A percentile compares a stretch with the other conserved stretches of the same genome.
Evolutionary conservation across 2,888 invertebrate genomes (phyloP).

Genomic region (Prosopocoilus inquinatus): DNA sequence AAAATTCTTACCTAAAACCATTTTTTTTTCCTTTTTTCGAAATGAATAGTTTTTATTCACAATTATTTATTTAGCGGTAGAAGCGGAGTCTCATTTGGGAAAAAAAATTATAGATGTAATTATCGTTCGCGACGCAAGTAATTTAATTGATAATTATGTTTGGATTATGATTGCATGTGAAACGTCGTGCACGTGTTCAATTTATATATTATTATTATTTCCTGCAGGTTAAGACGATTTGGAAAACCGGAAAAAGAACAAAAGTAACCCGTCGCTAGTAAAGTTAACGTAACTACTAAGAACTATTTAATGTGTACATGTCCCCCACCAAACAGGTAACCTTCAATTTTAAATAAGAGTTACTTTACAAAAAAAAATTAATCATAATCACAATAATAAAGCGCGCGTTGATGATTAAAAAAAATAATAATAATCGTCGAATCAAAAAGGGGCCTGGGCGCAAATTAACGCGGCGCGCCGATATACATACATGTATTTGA

Average conservation of each 20-base stretch:
- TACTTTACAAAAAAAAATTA: not conserved
- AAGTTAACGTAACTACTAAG: slow-evolving; percentile 2
- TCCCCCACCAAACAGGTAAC: slow-evolving; percentile 3
- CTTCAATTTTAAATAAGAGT: slow-evolving; percentile 2
- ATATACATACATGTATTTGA: no score
- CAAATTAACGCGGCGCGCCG: no score
- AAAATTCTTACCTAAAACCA: no score
- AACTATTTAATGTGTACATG: slow-evolving; percentile 1
- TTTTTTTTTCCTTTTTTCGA: no score
- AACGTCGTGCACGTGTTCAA: not conserved
- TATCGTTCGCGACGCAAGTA: not conserved
- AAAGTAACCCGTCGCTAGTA: slow-evolving; percentile 2
- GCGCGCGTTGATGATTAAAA: no score
- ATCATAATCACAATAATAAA: no score
- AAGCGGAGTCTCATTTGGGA: no score
- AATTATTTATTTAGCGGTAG: no score
- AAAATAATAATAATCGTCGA: no score
- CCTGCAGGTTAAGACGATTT: not conserved
- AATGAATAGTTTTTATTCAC: no score
- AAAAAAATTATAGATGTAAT: no score
- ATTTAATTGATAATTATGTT: slow-evolving; percentile 3
- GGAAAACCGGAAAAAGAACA: slow-evolving; percentile 5
- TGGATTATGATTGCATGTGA: not conserved
- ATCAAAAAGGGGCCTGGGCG: no score
- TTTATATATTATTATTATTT: not conserved